Base-by-base conservation (phyloP, 2,888 invertebrate species). In the Poecilobothrus nobilitatus region DNA sequence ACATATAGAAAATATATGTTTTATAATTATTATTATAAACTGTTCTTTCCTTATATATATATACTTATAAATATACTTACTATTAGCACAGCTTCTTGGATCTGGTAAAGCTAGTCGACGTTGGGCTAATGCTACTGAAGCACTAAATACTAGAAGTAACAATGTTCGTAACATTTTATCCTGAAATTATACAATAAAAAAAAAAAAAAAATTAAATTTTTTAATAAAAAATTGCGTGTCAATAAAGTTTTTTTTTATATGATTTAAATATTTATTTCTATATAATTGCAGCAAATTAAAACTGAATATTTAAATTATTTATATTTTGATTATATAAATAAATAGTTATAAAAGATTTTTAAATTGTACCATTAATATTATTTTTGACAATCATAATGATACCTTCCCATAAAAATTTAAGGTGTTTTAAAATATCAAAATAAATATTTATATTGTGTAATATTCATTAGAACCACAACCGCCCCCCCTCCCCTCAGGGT, bases 21-120 rank as follows among this genome's bases (percentile, higher is more conserved):
- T 44, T 44, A 44, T 8, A 44, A 44, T 10, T 44, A 10, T 44
- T 44, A 44, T 44, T 15, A 10, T 8, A 44, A 44, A 44, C 53
- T 4, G 27, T 27, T 27, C 5, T 27, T 27, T 4, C 2, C 3
- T 27, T 27, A 4, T 27, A 5, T 27, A 27, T 27, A 27, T 27
- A 5, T 4, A 27, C 27, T 20, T 65, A 37, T 63, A 15, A 2
- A 15, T 18, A 33, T 37, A 89, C 92, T 87, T 86, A 93, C 94
- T 88, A 82, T 92, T 94, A 71, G 91, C 88, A 82, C 94, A 94
- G 83, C 93, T 94, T 79, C 91, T 87, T 63, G 94, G 92, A 83
- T 94, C 94, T 68, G 94, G 94, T 73, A 94, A 84, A 37, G 94
- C 93, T 72, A 94, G 85, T 73, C 94, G 88, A 76, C 94, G 87